A percentile compares a stretch with the other conserved stretches of the same genome.
Evolutionary conservation across 2,113 vertebrate species (phyloP).

Genomic region (Megaptera novaeangliae): DNA sequence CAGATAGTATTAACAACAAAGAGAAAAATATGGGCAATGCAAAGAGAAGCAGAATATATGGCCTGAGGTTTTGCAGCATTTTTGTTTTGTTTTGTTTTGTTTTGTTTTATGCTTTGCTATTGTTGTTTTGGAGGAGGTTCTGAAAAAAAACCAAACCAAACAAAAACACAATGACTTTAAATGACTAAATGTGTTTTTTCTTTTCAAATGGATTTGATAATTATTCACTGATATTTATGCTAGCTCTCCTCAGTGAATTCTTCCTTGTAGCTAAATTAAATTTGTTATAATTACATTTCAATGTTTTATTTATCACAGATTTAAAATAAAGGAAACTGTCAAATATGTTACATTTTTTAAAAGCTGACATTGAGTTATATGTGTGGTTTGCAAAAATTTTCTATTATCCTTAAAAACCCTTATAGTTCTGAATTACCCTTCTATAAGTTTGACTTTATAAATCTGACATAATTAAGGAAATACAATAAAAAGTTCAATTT

Average conservation of each 20-base stretch:
- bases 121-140: neutral
- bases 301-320: neutral
- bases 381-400: neutral
- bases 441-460: neutral
- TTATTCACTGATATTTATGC: neutral
- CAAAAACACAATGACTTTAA: neutral
- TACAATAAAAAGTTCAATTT: neutral
- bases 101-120: neutral
- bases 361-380: neutral
- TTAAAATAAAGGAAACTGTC: neutral
- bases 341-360: neutral
- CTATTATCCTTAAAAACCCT: neutral
- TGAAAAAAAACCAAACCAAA: neutral
- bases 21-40: neutral
- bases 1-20: neutral
- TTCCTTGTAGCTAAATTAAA: neutral
- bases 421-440: neutral
- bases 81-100: neutral
- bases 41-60: neutral
- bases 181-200: neutral
- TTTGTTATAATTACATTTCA: neutral
- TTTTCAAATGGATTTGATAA: neutral
- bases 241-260: neutral
- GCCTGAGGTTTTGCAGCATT: neutral
- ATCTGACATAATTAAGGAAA: neutral